phyloP scores from a whole-genome alignment of 2,797 vertebrate genomes.

The Pantherophis vulpinus region DNA sequence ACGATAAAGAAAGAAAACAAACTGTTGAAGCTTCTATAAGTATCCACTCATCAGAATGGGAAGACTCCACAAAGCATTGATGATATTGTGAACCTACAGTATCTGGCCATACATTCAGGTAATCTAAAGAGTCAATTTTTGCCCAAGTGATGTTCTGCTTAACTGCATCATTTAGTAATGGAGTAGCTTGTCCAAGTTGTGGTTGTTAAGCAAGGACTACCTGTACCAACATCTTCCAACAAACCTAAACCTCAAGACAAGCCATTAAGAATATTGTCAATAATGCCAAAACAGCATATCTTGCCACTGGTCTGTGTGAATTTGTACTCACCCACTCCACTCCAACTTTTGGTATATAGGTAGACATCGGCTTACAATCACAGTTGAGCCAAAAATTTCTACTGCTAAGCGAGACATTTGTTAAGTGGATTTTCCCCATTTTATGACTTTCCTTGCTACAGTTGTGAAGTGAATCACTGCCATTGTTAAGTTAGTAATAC shows the following conservation, averaged over 20 bases:
- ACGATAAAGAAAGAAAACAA: neutral
- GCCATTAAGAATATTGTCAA: neutral
- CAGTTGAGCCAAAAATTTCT: too few relatives aligned
- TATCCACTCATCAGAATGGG: neutral
- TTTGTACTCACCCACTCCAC: neutral
- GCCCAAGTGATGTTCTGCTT: neutral
- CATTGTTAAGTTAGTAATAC: too few relatives aligned
- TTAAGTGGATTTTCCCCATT: too few relatives aligned
- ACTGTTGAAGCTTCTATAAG: neutral
- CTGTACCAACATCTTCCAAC: neutral
- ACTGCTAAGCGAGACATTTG: too few relatives aligned
- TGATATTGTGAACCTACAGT: neutral
- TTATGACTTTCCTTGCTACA: too few relatives aligned
- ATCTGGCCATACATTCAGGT: too few relatives aligned
- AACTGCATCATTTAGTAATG: neutral
- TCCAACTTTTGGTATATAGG: too few relatives aligned
- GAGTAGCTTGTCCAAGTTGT: neutral
- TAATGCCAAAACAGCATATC: neutral
- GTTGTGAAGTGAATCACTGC: too few relatives aligned
- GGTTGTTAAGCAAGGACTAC: neutral
- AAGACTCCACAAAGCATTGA: neutral
- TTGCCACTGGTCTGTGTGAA: neutral
- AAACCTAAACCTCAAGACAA: neutral
- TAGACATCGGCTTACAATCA: too few relatives aligned
- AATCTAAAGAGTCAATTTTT: neutral